These are phyloP conservation scores for Perdita meconis DNA, from an alignment of 2,888 invertebrate species.

Conservation along the genomic window DNA sequence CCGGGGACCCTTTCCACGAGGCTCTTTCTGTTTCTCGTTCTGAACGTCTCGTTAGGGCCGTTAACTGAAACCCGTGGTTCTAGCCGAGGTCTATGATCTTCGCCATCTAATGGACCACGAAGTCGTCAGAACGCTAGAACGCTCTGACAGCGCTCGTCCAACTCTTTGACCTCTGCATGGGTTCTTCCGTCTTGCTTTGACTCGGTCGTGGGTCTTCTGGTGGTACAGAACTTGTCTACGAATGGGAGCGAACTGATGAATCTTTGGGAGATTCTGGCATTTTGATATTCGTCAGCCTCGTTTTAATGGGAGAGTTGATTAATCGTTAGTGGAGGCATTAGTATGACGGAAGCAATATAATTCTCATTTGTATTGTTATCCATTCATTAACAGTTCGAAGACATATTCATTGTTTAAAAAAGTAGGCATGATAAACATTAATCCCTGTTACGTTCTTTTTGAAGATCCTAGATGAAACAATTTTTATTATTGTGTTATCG, in stretches of 20 bases:
- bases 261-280: not conserved
- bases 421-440: too few relatives aligned
- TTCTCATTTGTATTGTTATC: too few relatives aligned
- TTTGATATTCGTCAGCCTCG: too few relatives aligned
- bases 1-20: conserved; percentile 10
- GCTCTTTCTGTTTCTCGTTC: conserved; percentile 37
- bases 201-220: not conserved
- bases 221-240: not conserved
- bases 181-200: conserved; percentile 13
- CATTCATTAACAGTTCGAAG: too few relatives aligned
- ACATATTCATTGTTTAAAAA: too few relatives aligned
- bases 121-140: conserved; percentile 68
- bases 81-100: conserved; percentile 68
- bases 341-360: too few relatives aligned
- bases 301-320: too few relatives aligned
- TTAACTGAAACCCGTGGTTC: conserved; percentile 65
- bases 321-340: too few relatives aligned
- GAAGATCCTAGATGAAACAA: too few relatives aligned
- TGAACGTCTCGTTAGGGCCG: conserved; percentile 71
- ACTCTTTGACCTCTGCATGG: conserved; percentile 38
- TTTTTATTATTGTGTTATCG: too few relatives aligned
- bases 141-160: conserved; percentile 63
- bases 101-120: conserved; percentile 69
- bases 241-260: not conserved
- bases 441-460: too few relatives aligned